A percentile compares a stretch with the other conserved stretches of the same genome.
phyloP scores from a whole-genome alignment of 2,888 invertebrate genomes.

The Lasioglossum leucozonium region DNA sequence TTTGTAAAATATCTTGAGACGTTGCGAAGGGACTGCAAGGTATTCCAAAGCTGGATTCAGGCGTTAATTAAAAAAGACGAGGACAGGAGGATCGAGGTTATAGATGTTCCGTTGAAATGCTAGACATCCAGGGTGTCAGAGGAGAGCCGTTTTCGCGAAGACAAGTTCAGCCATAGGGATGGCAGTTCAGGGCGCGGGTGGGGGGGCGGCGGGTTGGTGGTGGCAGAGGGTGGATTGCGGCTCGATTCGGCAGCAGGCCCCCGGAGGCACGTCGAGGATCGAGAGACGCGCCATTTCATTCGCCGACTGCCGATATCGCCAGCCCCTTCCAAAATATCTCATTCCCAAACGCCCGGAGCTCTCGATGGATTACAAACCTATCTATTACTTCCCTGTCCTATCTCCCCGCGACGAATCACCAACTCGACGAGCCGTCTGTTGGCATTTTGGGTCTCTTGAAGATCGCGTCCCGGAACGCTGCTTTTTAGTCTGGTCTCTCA shows the following conservation, averaged over 20 bases:
- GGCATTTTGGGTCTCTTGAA: slow-evolving; percentile 49
- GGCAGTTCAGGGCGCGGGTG: slow-evolving; percentile 28
- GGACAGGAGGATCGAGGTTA: neutral
- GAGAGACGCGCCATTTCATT: slow-evolving; percentile 84
- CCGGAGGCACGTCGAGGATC: slow-evolving; percentile 81
- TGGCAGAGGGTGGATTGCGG: slow-evolving; percentile 72
- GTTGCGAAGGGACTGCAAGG: neutral
- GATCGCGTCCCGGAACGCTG: slow-evolving; percentile 41
- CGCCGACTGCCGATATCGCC: slow-evolving; percentile 84
- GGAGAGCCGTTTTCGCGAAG: slow-evolving; percentile 71
- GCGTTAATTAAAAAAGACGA: neutral
- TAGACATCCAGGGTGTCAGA: slow-evolving; percentile 62
- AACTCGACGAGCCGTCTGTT: slow-evolving; percentile 69
- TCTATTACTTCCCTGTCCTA: slow-evolving; percentile 84
- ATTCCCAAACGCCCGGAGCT: slow-evolving; percentile 84
- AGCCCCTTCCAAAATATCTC: slow-evolving; percentile 83
- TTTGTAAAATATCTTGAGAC: neutral
- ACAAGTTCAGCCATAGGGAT: slow-evolving; percentile 68
- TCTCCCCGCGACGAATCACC: slow-evolving; percentile 58
- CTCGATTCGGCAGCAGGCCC: slow-evolving; percentile 81
- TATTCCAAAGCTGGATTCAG: neutral
- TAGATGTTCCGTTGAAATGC: slow-evolving; percentile 37
- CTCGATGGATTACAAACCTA: slow-evolving; percentile 84
- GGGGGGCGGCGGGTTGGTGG: too few relatives aligned
- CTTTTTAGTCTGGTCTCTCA: slow-evolving; percentile 31